phyloP scores from a whole-genome alignment of 2,113 vertebrate species.

The Semicossyphus pulcher region DNA sequence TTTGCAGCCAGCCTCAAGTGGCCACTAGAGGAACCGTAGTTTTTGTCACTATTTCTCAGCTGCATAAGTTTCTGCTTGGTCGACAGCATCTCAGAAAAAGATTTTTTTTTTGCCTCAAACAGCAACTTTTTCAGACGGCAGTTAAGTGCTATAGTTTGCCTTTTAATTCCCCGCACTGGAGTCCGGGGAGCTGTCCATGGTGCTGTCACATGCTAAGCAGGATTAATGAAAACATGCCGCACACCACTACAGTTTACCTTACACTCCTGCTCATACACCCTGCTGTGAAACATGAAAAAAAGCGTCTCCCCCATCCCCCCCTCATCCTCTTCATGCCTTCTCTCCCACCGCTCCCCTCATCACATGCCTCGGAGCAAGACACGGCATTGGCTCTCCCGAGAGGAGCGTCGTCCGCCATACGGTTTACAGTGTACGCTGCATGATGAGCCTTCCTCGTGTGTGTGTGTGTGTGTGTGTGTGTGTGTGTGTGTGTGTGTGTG shows the following conservation, averaged over 20 bases:
- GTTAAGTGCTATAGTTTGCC: background rate
- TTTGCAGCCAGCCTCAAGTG: background rate
- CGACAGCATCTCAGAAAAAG: too few relatives aligned
- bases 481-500: slow-evolving; percentile 14
- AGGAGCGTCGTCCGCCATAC: slow-evolving; percentile 6
- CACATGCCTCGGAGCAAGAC: slow-evolving; percentile 29
- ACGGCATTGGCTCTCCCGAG: slow-evolving; percentile 12
- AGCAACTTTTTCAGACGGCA: background rate
- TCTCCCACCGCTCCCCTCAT: background rate
- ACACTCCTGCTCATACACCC: slow-evolving; percentile 14
- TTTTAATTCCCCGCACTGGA: too few relatives aligned
- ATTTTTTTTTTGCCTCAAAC: too few relatives aligned
- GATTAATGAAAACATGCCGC: slow-evolving; percentile 24
- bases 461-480: too few relatives aligned
- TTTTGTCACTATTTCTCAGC: too few relatives aligned
- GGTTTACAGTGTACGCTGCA: slow-evolving; percentile 7
- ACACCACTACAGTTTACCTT: slow-evolving; percentile 24
- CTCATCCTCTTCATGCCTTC: background rate
- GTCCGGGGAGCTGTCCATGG: slow-evolving; percentile 32
- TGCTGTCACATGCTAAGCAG: slow-evolving; percentile 29
- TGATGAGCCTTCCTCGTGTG: slow-evolving; percentile 18
- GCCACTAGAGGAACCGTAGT: background rate
- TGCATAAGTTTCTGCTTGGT: too few relatives aligned
- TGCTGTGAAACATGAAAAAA: slow-evolving; percentile 28
- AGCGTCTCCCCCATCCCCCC: slow-evolving; percentile 15